phyloP scores from a whole-genome alignment of 2,888 invertebrate species.

The Ormyrus pomaceus region DNA sequence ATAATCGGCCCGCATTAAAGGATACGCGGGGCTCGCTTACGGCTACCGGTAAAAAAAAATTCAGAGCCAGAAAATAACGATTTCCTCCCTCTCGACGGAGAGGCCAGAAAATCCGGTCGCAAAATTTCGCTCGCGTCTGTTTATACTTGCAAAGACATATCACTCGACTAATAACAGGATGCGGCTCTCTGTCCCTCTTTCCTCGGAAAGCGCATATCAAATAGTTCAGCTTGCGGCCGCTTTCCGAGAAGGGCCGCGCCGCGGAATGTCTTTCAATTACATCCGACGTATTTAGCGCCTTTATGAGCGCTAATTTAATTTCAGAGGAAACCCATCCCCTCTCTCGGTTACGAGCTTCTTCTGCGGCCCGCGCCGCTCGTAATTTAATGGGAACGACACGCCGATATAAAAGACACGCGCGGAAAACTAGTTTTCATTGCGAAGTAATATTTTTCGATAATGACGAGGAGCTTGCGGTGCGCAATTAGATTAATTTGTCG shows the following conservation, averaged over 20 bases:
- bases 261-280: constrained; percentile 40
- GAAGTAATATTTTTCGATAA: constrained; percentile 14
- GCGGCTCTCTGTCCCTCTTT: constrained; percentile 1
- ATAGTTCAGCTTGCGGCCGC: background rate
- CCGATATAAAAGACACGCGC: constrained; percentile 2
- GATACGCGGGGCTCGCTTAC: too few relatives aligned
- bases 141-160: constrained; percentile 6
- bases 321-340: constrained; percentile 8
- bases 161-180: constrained; percentile 38
- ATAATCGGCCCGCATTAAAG: too few relatives aligned
- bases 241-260: constrained; percentile 15
- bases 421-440: background rate
- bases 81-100: too few relatives aligned
- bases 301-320: constrained; percentile 47
- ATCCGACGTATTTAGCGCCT: constrained; percentile 32
- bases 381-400: constrained; percentile 19
- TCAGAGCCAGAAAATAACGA: too few relatives aligned
- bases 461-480: background rate
- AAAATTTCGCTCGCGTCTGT: background rate
- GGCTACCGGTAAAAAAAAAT: too few relatives aligned
- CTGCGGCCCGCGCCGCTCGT: background rate
- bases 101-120: too few relatives aligned
- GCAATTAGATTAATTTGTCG: too few relatives aligned
- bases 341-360: too few relatives aligned
- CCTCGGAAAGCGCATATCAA: too few relatives aligned